Evolutionary conservation across 2,113 vertebrate species (phyloP).

Genomic region (Xiphophorus couchianus): DNA sequence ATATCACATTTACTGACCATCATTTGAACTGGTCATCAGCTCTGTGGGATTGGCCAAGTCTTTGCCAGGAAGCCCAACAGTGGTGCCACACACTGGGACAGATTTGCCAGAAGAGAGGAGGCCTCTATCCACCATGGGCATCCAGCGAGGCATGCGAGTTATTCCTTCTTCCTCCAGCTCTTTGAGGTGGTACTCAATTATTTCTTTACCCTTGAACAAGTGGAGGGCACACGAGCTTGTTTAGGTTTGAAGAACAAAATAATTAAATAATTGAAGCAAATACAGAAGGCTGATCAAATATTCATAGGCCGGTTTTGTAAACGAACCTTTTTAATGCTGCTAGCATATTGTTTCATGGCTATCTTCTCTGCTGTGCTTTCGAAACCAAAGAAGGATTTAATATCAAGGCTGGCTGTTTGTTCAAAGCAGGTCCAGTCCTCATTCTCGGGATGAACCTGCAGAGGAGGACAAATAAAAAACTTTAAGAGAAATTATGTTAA

Average conservation of each 20-base stretch:
- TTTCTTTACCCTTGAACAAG: slow-evolving; percentile 90
- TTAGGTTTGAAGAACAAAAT: neutral
- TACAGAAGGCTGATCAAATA: neutral
- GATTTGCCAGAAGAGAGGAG: slow-evolving; percentile 61
- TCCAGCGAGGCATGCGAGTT: slow-evolving; percentile 89
- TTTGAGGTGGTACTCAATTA: slow-evolving; percentile 93
- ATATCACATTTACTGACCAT: slow-evolving; percentile 75
- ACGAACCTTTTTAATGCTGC: slow-evolving; percentile 93
- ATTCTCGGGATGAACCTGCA: slow-evolving; percentile 95
- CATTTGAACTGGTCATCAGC: slow-evolving; percentile 78
- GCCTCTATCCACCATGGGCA: slow-evolving; percentile 56
- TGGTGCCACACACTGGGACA: slow-evolving; percentile 73
- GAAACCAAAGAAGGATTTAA: slow-evolving; percentile 98
- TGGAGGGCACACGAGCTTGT: neutral
- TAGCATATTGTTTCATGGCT: slow-evolving; percentile 95
- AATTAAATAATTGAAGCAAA: neutral
- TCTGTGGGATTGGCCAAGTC: slow-evolving; percentile 75
- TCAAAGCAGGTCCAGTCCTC: slow-evolving; percentile 98
- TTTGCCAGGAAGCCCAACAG: slow-evolving; percentile 70
- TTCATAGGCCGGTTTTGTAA: neutral
- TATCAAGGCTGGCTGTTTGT: slow-evolving; percentile 94
- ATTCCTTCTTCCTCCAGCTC: slow-evolving; percentile 91
- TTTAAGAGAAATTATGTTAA: neutral
- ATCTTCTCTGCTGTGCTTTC: slow-evolving; percentile 97
- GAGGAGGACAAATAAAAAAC: neutral